These are phyloP conservation scores for Mola mola DNA, from an alignment of 2,113 vertebrate species.

Conservation along the genomic window DNA sequence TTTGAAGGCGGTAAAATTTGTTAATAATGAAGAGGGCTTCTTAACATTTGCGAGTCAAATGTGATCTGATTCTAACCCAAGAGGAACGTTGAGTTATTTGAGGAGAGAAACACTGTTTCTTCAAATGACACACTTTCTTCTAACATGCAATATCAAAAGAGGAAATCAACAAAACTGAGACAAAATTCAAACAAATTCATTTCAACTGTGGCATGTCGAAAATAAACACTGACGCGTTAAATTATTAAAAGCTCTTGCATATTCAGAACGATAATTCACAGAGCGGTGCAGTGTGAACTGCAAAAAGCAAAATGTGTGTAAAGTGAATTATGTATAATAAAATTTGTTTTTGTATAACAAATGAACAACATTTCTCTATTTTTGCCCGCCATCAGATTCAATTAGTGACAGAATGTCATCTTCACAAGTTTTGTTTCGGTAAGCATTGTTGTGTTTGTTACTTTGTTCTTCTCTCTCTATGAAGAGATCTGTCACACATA, in stretches of 20 bases:
- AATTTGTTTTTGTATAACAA: conserved; percentile 84
- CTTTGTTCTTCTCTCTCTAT: conserved; percentile 68
- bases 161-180: conserved; percentile 81
- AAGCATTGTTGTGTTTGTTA: conserved; percentile 77
- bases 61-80: conserved; percentile 43
- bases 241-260: conserved; percentile 85
- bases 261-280: conserved; percentile 79
- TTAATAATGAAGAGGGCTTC: conserved; percentile 37
- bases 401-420: conserved; percentile 74
- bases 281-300: conserved; percentile 71
- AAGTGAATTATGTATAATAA: conserved; percentile 84
- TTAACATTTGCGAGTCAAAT: conserved; percentile 46
- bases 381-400: conserved; percentile 72
- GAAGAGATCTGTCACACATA: conserved; percentile 74
- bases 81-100: conserved; percentile 51
- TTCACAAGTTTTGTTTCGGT: conserved; percentile 73
- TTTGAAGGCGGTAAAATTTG: conserved; percentile 24
- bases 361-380: conserved; percentile 79
- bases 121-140: conserved; percentile 71
- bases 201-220: conserved; percentile 65
- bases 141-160: conserved; percentile 67
- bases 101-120: conserved; percentile 48
- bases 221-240: conserved; percentile 80
- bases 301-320: conserved; percentile 80
- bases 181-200: conserved; percentile 85